Evolutionary conservation across 2,113 vertebrate species (phyloP).

Genomic region (Miniopterus natalensis): DNA sequence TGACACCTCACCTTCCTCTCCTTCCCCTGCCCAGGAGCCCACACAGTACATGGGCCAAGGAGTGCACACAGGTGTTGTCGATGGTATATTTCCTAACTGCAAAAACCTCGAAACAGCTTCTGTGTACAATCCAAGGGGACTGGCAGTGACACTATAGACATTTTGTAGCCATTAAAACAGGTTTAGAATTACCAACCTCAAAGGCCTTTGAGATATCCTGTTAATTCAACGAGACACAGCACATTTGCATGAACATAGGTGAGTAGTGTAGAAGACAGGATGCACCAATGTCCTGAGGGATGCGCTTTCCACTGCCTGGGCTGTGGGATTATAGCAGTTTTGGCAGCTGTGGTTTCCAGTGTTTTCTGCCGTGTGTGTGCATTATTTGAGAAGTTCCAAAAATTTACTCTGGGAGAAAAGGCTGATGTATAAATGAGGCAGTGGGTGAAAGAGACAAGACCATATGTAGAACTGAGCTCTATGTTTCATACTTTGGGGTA

Average conservation of each 20-base stretch:
- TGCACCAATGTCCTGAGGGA: not conserved
- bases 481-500: not conserved
- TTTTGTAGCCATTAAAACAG: not conserved
- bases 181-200: not conserved
- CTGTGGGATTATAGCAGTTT: not conserved
- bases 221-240: not conserved
- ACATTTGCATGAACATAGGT: not conserved
- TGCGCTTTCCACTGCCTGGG: not conserved
- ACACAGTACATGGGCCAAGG: not conserved
- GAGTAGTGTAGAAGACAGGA: not conserved
- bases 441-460: not conserved
- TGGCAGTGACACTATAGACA: not conserved
- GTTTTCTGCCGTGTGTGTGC: constrained; percentile 11
- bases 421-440: not conserved
- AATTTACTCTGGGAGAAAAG: not conserved
- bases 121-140: not conserved
- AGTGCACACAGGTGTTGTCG: not conserved
- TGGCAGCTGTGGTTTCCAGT: constrained; percentile 35
- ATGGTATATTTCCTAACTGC: not conserved
- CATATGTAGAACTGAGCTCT: not conserved
- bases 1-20: not conserved
- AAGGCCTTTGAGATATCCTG: not conserved
- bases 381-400: constrained; percentile 51
- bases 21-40: not conserved
- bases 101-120: not conserved